phyloP scores from a whole-genome alignment of 2,797 vertebrate species.

The Rhinoraja longicauda region DNA sequence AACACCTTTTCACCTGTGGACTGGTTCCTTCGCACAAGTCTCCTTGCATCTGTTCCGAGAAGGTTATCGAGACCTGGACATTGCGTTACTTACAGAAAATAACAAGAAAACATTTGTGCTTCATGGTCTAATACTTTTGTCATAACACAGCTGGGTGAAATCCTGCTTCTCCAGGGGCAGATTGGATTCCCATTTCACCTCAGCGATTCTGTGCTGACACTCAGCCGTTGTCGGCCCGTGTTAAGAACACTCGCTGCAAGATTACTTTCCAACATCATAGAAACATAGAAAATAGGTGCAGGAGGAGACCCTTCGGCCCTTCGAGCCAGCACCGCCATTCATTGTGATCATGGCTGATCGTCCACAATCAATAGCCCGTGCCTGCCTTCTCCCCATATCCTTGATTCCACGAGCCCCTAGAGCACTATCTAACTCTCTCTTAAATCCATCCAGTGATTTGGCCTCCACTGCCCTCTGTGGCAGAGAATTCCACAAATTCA shows the following conservation, averaged over 20 bases:
- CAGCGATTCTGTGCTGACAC: not conserved
- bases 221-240: not conserved
- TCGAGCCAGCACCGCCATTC: no score
- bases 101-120: not conserved
- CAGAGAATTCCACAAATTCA: no score
- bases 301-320: no score
- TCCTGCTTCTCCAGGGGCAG: not conserved
- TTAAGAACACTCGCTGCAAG: not conserved
- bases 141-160: not conserved
- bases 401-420: no score
- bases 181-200: not conserved
- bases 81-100: not conserved
- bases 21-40: not conserved
- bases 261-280: not conserved
- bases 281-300: no score
- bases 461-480: no score
- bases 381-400: no score
- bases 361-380: no score
- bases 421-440: no score
- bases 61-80: not conserved
- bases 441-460: no score
- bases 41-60: not conserved
- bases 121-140: not conserved
- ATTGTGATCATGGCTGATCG: no score
- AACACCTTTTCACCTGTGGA: not conserved